These are phyloP conservation scores for Aphrocallistes beatrix DNA, from an alignment of 37 sponge, comb jelly and placozoan species.

Conservation along the genomic window DNA sequence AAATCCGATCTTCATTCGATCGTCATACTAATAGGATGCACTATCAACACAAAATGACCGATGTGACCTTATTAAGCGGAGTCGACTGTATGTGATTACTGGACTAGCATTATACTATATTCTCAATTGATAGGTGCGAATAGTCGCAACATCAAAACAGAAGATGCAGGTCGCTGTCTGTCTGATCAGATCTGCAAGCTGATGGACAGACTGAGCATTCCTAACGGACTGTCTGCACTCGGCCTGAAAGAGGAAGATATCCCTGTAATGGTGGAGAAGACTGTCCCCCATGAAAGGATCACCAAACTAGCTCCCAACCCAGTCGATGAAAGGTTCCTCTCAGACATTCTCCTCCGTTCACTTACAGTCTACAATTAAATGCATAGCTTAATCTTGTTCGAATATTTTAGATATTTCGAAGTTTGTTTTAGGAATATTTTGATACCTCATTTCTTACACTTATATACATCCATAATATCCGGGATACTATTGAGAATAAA, in stretches of 20 bases:
- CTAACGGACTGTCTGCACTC: constrained; percentile 55
- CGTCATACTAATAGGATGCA: too few species aligned
- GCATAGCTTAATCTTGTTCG: too few species aligned
- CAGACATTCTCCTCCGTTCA: not conserved
- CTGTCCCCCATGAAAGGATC: constrained; percentile 54
- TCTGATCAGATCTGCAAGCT: constrained; percentile 49
- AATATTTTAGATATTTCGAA: too few species aligned
- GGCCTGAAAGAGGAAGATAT: constrained; percentile 61
- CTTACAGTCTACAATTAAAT: not conserved
- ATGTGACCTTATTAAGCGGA: not conserved
- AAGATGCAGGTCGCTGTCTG: constrained; percentile 60
- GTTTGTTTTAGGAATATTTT: too few species aligned
- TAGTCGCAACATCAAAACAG: constrained; percentile 25
- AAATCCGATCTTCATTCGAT: too few species aligned
- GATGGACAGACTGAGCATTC: constrained; percentile 59
- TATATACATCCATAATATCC: too few species aligned
- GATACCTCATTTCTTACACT: too few species aligned
- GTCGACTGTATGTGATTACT: not conserved
- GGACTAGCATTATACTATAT: not conserved
- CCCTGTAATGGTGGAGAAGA: constrained; percentile 55
- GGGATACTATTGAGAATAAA: too few species aligned
- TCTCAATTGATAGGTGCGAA: constrained; percentile 38
- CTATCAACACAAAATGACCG: too few species aligned
- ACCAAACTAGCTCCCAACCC: not conserved
- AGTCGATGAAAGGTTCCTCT: not conserved